phyloP scores from a whole-genome alignment of 35 echinoderm and acorn worm genomes.

The Apostichopus parvimensis region DNA sequence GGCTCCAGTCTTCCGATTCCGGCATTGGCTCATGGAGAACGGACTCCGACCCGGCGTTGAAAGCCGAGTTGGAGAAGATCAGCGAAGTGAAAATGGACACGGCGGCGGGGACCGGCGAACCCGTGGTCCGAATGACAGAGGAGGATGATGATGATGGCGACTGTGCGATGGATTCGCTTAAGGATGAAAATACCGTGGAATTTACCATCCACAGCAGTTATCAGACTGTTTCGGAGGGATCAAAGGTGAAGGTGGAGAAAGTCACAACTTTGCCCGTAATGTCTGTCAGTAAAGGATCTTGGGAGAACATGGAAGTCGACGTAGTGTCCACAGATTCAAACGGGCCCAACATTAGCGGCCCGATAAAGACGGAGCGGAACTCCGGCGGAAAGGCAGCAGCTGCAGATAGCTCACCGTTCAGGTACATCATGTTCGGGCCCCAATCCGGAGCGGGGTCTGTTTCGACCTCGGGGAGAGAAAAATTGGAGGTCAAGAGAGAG shows the following conservation, averaged over 20 bases:
- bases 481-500: background rate
- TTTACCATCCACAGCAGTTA: background rate
- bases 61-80: background rate
- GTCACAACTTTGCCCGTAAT: background rate
- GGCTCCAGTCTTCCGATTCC: conserved; percentile 18
- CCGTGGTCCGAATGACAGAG: background rate
- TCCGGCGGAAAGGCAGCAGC: background rate
- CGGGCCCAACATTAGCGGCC: background rate
- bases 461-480: background rate
- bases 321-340: background rate
- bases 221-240: background rate
- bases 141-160: background rate
- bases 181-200: background rate
- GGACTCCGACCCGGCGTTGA: background rate
- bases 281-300: background rate
- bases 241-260: conserved; percentile 2
- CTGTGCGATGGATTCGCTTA: background rate
- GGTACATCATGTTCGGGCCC: background rate
- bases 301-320: conserved; percentile 42
- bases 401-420: background rate
- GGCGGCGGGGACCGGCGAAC: background rate
- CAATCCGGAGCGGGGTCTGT: background rate
- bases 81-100: conserved; percentile 1
- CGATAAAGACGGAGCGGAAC: background rate
- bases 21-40: conserved; percentile 37